These are phyloP conservation scores for Panorpa germanica DNA, from an alignment of 2,888 invertebrate genomes.

Conservation along the genomic window DNA sequence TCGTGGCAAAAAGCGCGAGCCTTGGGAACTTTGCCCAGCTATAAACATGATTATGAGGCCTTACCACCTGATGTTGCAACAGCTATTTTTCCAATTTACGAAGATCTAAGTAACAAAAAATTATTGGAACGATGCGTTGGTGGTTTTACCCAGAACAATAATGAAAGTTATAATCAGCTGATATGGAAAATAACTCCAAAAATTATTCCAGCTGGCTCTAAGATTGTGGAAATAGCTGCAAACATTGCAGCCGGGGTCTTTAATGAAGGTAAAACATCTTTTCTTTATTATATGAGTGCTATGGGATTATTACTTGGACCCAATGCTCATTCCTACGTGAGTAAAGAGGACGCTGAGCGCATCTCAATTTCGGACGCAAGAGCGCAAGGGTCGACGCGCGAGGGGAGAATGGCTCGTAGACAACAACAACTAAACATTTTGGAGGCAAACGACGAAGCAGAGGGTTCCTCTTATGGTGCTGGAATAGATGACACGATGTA, in stretches of 20 bases:
- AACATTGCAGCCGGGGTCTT: constrained; percentile 14
- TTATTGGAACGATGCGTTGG: constrained; percentile 17
- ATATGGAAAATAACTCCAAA: constrained; percentile 17
- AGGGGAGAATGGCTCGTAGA: too few species aligned
- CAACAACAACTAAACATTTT: too few species aligned
- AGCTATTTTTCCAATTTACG: constrained; percentile 15
- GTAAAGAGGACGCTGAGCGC: too few species aligned
- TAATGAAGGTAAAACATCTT: constrained; percentile 15
- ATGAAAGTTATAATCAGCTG: constrained; percentile 17
- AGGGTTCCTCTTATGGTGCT: too few species aligned
- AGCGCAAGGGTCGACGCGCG: too few species aligned
- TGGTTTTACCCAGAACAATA: constrained; percentile 18
- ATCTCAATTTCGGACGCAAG: too few species aligned
- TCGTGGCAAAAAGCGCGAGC: constrained; percentile 10
- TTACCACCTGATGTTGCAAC: constrained; percentile 14
- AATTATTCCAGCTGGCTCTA: constrained; percentile 12
- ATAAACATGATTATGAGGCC: constrained; percentile 13
- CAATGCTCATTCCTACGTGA: too few species aligned
- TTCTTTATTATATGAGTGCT: constrained; percentile 13
- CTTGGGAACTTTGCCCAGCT: constrained; percentile 6
- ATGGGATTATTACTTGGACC: too few species aligned
- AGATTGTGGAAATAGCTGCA: constrained; percentile 14
- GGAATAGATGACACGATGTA: too few species aligned
- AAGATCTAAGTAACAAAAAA: constrained; percentile 16
- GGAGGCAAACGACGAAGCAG: too few species aligned